Percentiles rank a stretch among this genome's conserved stretches.
Evolutionary conservation across 2,888 invertebrate genomes (phyloP).

Genomic region (Eupithecia inturbata): DNA sequence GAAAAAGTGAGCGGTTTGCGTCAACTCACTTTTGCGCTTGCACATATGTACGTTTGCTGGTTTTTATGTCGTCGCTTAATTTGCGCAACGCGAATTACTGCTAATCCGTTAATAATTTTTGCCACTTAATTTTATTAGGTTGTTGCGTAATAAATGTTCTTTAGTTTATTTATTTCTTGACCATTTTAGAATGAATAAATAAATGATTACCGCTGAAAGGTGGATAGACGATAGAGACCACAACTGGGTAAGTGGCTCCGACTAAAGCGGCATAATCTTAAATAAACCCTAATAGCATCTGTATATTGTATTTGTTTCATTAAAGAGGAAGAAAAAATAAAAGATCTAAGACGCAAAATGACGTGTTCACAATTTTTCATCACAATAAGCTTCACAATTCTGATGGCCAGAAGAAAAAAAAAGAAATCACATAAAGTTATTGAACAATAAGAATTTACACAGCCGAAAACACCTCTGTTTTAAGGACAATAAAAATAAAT

Average conservation of each 20-base stretch:
- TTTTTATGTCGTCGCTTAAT: slow-evolving; percentile 31
- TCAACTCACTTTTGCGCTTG: slow-evolving; percentile 43
- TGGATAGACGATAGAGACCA: no score
- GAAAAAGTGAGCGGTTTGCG: slow-evolving; percentile 54
- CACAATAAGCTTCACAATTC: background rate
- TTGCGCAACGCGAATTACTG: slow-evolving; percentile 44
- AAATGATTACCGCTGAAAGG: background rate
- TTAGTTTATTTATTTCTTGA: background rate
- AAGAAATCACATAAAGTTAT: background rate
- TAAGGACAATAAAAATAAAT: slow-evolving; percentile 44
- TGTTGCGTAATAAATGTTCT: background rate
- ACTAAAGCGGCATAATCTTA: no score
- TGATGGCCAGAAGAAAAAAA: background rate
- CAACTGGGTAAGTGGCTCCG: no score
- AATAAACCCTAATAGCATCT: no score
- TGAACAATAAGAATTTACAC: slow-evolving; percentile 8
- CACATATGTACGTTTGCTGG: slow-evolving; percentile 27
- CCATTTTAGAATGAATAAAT: background rate
- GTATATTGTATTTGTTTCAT: no score
- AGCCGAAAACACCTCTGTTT: slow-evolving; percentile 14
- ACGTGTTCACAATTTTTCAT: background rate
- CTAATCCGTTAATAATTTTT: slow-evolving; percentile 4
- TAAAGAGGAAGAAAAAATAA: no score
- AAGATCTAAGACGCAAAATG: background rate
- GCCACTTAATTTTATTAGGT: background rate